phyloP scores from a whole-genome alignment of 2,888 invertebrate genomes.

The Scrobipalpa atriplicella region DNA sequence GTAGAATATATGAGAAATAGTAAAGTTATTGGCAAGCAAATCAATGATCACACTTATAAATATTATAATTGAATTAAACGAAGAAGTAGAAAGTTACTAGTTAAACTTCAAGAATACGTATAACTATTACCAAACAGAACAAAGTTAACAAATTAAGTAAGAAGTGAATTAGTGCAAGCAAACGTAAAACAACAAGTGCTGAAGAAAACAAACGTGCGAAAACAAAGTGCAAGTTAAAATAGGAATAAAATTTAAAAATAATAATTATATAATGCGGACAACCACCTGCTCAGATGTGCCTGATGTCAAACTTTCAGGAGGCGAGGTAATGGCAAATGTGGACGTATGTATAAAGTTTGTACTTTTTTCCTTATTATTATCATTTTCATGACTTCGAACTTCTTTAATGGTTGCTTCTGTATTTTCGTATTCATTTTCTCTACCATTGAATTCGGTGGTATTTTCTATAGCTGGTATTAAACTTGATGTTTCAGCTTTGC shows the following conservation, averaged over 20 bases:
- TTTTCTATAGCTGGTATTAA: not conserved
- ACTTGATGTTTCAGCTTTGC: not conserved
- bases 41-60: not conserved
- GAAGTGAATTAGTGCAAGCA: not conserved
- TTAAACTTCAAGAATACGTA: not conserved
- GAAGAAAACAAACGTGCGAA: not conserved
- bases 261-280: constrained; percentile 44
- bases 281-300: constrained; percentile 46
- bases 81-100: not conserved
- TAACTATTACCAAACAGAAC: not conserved
- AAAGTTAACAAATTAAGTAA: not conserved
- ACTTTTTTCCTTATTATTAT: not conserved
- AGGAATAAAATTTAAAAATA: constrained; percentile 10
- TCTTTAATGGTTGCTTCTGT: not conserved
- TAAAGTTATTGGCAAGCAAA: not conserved
- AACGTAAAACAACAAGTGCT: constrained; percentile 1
- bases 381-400: not conserved
- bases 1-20: not conserved
- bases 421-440: not conserved
- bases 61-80: not conserved
- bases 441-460: not conserved
- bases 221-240: not conserved
- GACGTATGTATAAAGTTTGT: not conserved
- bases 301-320: constrained; percentile 31
- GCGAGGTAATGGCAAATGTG: constrained; percentile 22